These are phyloP conservation scores for Papio anubis DNA, from an alignment of 2,113 vertebrate genomes.

Conservation along the genomic window DNA sequence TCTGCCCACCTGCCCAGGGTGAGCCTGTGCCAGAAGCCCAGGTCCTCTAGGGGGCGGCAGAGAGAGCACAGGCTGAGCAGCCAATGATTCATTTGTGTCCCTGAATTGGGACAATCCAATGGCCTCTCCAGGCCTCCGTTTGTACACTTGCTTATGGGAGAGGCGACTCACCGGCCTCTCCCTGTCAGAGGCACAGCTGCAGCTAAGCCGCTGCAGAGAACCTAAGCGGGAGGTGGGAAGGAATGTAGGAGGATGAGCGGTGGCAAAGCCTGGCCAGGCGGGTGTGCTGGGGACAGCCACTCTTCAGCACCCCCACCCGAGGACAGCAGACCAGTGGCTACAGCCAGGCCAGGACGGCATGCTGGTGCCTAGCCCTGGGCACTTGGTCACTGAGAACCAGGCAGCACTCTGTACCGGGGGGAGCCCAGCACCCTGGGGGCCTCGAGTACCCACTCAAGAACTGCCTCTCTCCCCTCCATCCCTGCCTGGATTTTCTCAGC, in stretches of 20 bases:
- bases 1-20: not conserved
- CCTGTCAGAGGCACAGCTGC: not conserved
- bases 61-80: not conserved
- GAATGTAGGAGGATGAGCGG: not conserved
- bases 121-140: not conserved
- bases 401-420: not conserved
- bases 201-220: not conserved
- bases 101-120: not conserved
- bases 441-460: rapidly evolving
- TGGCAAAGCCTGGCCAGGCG: not conserved
- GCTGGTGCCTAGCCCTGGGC: not conserved
- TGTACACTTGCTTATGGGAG: not conserved
- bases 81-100: not conserved
- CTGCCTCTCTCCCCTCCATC: not conserved
- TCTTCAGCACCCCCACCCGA: too few species aligned
- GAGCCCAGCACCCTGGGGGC: not conserved
- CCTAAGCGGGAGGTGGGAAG: not conserved
- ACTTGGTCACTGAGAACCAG: not conserved
- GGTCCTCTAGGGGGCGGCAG: slow-evolving; percentile 60
- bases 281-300: not conserved
- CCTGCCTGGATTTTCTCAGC: not conserved
- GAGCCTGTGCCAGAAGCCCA: not conserved
- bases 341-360: not conserved
- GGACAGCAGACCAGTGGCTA: not conserved
- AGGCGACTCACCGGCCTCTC: not conserved